A percentile compares a stretch with the other conserved stretches of the same genome.
Evolutionary conservation across 2,113 vertebrate genomes (phyloP).

Genomic region (Syngnathus typhle): DNA sequence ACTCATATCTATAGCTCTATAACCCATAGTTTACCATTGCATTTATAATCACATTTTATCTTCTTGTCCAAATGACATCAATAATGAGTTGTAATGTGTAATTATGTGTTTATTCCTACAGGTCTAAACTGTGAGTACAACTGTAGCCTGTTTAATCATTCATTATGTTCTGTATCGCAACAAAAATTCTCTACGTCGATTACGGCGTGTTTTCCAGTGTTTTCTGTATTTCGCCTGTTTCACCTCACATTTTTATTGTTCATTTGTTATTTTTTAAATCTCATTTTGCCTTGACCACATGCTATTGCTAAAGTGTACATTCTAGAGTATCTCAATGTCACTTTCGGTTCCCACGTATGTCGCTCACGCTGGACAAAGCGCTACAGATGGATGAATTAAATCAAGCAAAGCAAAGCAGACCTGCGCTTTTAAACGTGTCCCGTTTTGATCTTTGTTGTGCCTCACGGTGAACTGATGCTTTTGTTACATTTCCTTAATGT

Average conservation of each 20-base stretch:
- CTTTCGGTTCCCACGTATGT: slow-evolving; percentile 4
- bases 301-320: slow-evolving; percentile 8
- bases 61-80: slow-evolving; percentile 3
- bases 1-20: slow-evolving; percentile 38
- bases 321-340: slow-evolving; percentile 11
- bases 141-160: slow-evolving; percentile 10
- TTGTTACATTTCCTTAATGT: neutral
- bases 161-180: neutral
- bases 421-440: neutral
- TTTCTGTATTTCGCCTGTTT: slow-evolving; percentile 8
- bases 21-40: slow-evolving; percentile 18
- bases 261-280: slow-evolving; percentile 2
- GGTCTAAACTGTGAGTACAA: neutral
- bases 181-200: neutral
- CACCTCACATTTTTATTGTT: slow-evolving; percentile 9
- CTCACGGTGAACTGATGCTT: neutral
- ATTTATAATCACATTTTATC: slow-evolving; percentile 8
- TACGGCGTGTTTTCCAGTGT: neutral
- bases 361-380: slow-evolving; percentile 16
- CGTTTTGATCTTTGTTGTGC: neutral
- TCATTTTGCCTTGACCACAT: neutral
- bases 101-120: slow-evolving; percentile 5
- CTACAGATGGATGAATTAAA: slow-evolving; percentile 11
- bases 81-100: slow-evolving; percentile 6
- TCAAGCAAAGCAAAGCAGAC: slow-evolving; percentile 7